Evolutionary conservation across 1,140 invertebrate species (phyloP), one percentile per base, ranked within the genome.

Genomic region (Sitophilus oryzae): DNA sequence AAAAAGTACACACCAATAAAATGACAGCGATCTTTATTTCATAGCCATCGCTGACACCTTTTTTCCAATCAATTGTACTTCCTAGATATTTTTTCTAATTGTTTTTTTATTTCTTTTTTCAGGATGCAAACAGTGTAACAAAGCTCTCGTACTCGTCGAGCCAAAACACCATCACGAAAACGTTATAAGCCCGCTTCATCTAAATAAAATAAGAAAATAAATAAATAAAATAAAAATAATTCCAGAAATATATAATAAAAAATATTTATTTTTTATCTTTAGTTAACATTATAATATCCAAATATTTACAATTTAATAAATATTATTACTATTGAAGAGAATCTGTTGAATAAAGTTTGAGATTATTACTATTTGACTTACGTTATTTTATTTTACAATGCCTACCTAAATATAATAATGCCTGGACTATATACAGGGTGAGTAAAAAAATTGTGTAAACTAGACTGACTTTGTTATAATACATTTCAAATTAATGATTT

Each of bases 141-240:
- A 67, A 65, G 42, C 68, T 67, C 48, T 62, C 66, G 21, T 68
- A 66, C 44, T 60, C 66, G 37, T 38, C 66, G 16, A 71, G 61
- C 47, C 67, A 67, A 49, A 70, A 67, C 42, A 71, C 68, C 30
- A 71, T 71, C 30, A 70, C 66, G 42, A 71, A 71, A 54, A 71
- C 67, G 56, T 60, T 71, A 53, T 71, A 66, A 62, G 53, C 46
- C n/a, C n/a, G n/a, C n/a, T n/a, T n/a, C n/a, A n/a, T n/a, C n/a
- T n/a, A n/a, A n/a, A n/a, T n/a, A n/a, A n/a, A n/a, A n/a, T n/a
- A n/a, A n/a, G n/a, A n/a, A n/a, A 38, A 38, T 54, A 47, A 41
- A 45, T 41, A 41, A 18, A 11, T 52, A 37, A 54, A 46, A 56
- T 49, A 45, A 40, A 57, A 45, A 57, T 37, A 60, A 60, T 60